Evolutionary conservation across 2,797 vertebrate species (phyloP), one percentile per base, ranked within the genome.

Genomic region (Neomorphus geoffroyi): DNA sequence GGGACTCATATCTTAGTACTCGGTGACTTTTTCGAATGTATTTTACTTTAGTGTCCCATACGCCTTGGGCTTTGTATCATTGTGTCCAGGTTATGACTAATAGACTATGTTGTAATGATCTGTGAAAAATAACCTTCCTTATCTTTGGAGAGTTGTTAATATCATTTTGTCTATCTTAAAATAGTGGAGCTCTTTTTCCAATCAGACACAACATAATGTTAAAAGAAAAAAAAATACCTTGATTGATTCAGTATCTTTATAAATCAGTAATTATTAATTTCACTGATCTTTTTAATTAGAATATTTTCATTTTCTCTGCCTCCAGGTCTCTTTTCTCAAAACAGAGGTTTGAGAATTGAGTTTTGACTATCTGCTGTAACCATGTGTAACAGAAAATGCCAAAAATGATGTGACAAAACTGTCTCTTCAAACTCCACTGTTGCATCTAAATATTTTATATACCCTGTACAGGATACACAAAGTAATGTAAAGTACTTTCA

Each of bases 401-500:
- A 92, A 93, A 93, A 94, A 45, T 80, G 46, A 94, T 91, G 80
- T 89, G 96, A 96, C 86, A 97, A 98, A 95, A 93, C 50, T 82
- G 43, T 56, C 39, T 54, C 81, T 97, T 93, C 86, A 94, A 95
- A 80, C 39, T 65, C 67, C 39, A 93, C 85, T 93, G 93, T 92
- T 78, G 43, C 82, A 78, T 91, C 93, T 97, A 96, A 98, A 98
- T 98, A 98, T 98, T 98, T 98, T 87, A 98, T 98, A 86, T 79
- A 50, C 24, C 53, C 86, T 96, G 65, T 86, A 83, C 90, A 96
- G 91, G 93, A 92, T 96, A 96, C 90, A 96, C 94, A 97, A 95
- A 98, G 89, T 92, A 96, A 96, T 93, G 88, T 81, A 97, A 98
- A 98, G 93, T 96, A 84, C 96, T 97, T 97, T 97, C 94, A 93